Evolutionary conservation across 2,888 invertebrate genomes (phyloP), one percentile per base, ranked within the genome.

Genomic region (Sturmia bella): DNA sequence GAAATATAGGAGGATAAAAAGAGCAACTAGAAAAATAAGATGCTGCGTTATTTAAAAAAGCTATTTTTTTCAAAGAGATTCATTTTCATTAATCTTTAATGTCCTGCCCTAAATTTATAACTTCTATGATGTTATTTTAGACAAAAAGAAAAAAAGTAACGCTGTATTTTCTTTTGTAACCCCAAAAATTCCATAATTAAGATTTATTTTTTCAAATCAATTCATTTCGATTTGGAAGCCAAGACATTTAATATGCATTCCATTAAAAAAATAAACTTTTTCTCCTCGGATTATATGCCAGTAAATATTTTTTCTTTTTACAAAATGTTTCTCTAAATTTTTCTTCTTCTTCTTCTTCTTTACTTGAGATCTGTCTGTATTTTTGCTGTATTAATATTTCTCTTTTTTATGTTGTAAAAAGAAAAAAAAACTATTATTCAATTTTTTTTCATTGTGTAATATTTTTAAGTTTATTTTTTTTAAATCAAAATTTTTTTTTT

Each of bases 381-480:
- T 78, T 78, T 68, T 61, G 54, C 76, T 74, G 74, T 83, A 74
- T 80, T 84, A 69, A 75, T 70, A 83, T 73, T 79, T 76, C 80
- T 80, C 56, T 75, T 68, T 83, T 80, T 68, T 69, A 70, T 72
- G 59, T 76, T 83, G 64, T 76, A 79, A 80, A 78, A 70, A 54
- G 54, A 52, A 39, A 70, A 54, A 59, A 52, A 39, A 64, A 66
- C 59, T 45, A 32, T 32, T 32, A 32, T 52, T 17, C 68, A 52
- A 9, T n/a, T 73, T 81, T 73, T 66, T 63, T 69, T 66, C 64
- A 78, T 64, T 74, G 74, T 82, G 81, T 82, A 82, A 82, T 82
- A 78, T 74, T 81, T 74, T 64, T 64, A 61, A 78, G 66, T 64
- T 70, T 75, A 59, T 75, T 61, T 73, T 74, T 68, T 80, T 74